Conservation (phyloP, 1,140 invertebrate species). For the Papilio polytes region DNA sequence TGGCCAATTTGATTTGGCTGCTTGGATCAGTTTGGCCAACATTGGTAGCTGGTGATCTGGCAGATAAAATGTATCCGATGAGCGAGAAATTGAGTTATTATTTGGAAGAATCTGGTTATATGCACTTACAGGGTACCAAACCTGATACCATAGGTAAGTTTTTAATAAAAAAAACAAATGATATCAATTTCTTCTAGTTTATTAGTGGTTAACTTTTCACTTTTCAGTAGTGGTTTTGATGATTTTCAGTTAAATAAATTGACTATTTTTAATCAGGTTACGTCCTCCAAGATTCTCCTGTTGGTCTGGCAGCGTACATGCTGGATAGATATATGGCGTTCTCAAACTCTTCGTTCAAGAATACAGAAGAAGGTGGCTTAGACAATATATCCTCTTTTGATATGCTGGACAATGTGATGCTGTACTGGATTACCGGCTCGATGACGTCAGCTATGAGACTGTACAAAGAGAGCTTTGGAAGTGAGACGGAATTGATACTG, state of each 20-base stretch:
- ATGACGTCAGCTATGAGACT: conserved; percentile 88
- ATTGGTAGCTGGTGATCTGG: conserved; percentile 71
- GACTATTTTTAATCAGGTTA: too few species aligned
- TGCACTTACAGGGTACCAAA: conserved; percentile 94
- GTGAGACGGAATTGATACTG: conserved; percentile 60
- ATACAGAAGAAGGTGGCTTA: conserved; percentile 85
- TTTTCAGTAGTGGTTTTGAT: too few species aligned
- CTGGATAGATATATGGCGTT: conserved; percentile 90
- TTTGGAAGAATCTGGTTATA: conserved; percentile 91
- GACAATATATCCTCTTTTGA: conserved; percentile 85
- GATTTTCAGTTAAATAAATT: too few species aligned
- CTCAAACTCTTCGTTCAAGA: conserved; percentile 81
- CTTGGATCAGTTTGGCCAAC: conserved; percentile 69
- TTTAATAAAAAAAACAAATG: too few species aligned
- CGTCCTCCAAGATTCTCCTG: conserved; percentile 85
- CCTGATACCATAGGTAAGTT: conserved; percentile 94
- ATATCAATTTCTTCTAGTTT: too few species aligned
- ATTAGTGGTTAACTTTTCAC: too few species aligned
- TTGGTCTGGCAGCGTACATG: conserved; percentile 89
- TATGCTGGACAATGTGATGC: conserved; percentile 90
- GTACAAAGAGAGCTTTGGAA: conserved; percentile 85
- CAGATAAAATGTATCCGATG: conserved; percentile 87
- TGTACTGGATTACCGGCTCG: conserved; percentile 90
- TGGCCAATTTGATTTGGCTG: conserved; percentile 55
- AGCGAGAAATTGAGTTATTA: conserved; percentile 78